Conservation (phyloP, 1,140 invertebrate species). For the Pinna nobilis region DNA sequence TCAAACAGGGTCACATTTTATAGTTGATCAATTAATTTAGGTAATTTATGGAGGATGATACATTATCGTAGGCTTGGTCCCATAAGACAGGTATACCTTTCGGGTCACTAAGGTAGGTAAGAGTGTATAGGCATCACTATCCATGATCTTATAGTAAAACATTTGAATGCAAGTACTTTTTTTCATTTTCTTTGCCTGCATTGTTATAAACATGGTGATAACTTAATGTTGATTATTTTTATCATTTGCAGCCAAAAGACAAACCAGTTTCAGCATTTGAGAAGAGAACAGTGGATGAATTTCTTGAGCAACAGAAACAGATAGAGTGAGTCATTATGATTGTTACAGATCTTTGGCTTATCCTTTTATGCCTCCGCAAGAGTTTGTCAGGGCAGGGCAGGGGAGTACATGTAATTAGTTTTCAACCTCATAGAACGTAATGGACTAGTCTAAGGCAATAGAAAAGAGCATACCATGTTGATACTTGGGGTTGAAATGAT, state of each 20-base stretch:
- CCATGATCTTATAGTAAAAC: no score
- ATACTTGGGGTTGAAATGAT: no score
- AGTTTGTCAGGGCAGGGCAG: conserved; percentile 3
- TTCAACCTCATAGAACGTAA: conserved; percentile 12
- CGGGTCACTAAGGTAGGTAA: no score
- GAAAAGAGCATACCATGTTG: no score
- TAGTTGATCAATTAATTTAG: no score
- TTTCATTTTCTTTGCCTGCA: background rate
- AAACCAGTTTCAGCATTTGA: background rate
- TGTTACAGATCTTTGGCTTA: background rate
- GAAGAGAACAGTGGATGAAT: conserved; percentile 12
- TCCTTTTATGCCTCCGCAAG: background rate
- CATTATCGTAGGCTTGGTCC: no score
- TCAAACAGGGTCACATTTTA: no score
- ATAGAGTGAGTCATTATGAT: conserved; percentile 25
- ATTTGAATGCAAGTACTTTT: background rate
- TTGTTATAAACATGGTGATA: background rate
- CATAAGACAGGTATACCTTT: no score
- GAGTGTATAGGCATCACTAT: no score
- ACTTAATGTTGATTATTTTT: background rate
- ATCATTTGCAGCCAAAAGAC: background rate
- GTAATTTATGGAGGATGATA: no score
- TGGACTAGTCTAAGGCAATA: no score
- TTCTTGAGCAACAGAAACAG: conserved; percentile 30
- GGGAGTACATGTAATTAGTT: conserved; percentile 8